Base-by-base conservation (phyloP, 2,797 vertebrate species). In the Chromis chromis region DNA sequence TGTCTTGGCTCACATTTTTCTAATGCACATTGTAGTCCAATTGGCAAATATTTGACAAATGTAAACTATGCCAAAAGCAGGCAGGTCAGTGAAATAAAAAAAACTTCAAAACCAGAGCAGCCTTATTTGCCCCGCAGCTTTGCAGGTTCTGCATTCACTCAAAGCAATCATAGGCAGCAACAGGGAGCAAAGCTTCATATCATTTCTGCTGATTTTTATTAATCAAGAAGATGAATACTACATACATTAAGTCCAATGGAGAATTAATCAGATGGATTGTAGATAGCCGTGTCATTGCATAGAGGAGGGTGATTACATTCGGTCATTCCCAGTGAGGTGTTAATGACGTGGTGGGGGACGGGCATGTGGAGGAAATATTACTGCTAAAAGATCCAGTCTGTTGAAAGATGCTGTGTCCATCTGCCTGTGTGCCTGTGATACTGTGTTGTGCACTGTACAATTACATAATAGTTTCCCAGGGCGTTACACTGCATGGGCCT, bases 281-380 rank as follows among this genome's bases (percentile, higher is more conserved):
- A 83, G 86, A 81, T 21, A 89, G 91, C 83, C 58, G 81, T 89
- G 90, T 89, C 87, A 85, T 87, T 89, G 90, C 81, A 89, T 59
- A 85, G 78, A 89, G 78, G 86, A 88, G 75, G 83, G 89, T 91
- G 88, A 92, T 93, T 88, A 91, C 89, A 90, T 89, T 89, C 70
- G 76, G 86, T 88, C 91, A 93, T 93, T 93, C 91, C 85, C 86
- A 88, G 91, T 89, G 86, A 90, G 86, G 88, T 91, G 93, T 94
- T 93, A 93, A 93, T 89, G 89, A 89, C 70, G 82, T 85, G 86
- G 81, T 65, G 78, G 27, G 70, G 78, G 70, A 42, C 60, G 70
- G 69, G 76, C 68, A 69, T 60, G 79, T 71, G 76, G 73, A 76
- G 71, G 36, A 58, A 68, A 73, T 61, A 81, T 75, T 67, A 79